A percentile compares a stretch with the other conserved stretches of the same genome.
Conservation (phyloP, 2,113 vertebrate species). For the Silurus glanis region DNA sequence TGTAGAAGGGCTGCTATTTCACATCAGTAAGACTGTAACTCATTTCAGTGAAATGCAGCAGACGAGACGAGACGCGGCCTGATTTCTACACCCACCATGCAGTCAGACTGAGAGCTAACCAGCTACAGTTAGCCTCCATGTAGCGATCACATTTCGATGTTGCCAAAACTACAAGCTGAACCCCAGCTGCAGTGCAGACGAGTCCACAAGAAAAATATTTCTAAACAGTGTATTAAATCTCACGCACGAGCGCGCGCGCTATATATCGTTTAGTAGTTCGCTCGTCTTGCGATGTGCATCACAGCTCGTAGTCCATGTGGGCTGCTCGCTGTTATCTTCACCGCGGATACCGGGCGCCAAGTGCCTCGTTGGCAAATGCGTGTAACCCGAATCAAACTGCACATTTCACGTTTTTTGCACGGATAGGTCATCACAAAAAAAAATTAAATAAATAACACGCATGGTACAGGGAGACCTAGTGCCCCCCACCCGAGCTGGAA, state of each 20-base stretch:
- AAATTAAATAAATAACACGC: background rate
- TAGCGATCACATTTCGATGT: background rate
- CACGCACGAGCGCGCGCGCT: background rate
- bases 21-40: too few species aligned
- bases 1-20: background rate
- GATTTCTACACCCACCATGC: constrained; percentile 6
- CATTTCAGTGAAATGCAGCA: background rate
- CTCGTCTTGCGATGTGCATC: background rate
- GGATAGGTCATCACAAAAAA: background rate
- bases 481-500: background rate
- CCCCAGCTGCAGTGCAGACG: too few species aligned
- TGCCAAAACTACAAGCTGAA: background rate
- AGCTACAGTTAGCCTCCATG: constrained; percentile 19
- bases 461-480: background rate
- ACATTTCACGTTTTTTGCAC: too few species aligned
- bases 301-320: constrained; percentile 46
- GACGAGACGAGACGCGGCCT: background rate
- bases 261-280: background rate
- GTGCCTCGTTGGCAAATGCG: constrained; percentile 51
- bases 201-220: background rate
- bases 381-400: background rate
- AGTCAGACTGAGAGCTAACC: background rate
- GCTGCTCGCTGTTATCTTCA: constrained; percentile 26
- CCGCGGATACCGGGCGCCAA: constrained; percentile 53
- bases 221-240: too few species aligned